phyloP scores from a whole-genome alignment of 2,888 invertebrate species.

The Microctonus hyperodae region DNA sequence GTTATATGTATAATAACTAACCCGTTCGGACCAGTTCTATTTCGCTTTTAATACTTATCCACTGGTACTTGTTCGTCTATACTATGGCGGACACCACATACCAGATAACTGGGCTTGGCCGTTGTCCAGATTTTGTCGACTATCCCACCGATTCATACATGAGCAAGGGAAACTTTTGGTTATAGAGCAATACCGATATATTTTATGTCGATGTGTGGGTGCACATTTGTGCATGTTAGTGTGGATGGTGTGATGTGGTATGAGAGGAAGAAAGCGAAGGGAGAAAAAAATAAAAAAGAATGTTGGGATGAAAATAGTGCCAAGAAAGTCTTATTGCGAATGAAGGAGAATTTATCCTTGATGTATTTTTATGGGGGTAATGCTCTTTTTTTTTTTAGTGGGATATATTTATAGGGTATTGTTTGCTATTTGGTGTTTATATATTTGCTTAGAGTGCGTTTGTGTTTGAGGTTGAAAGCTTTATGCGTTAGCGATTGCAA shows the following conservation, averaged over 20 bases:
- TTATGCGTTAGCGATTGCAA: background rate
- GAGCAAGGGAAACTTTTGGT: slow-evolving; percentile 25
- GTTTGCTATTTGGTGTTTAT: background rate
- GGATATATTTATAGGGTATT: background rate
- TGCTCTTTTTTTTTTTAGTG: background rate
- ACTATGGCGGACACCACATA: slow-evolving; percentile 20
- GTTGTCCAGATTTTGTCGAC: slow-evolving; percentile 45
- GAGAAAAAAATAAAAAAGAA: slow-evolving; percentile 16
- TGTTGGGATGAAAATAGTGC: background rate
- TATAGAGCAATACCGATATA: slow-evolving; percentile 23
- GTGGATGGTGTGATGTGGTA: background rate
- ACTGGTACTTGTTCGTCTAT: slow-evolving; percentile 31
- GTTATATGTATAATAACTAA: background rate
- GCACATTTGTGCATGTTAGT: background rate
- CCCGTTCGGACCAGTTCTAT: slow-evolving; percentile 6
- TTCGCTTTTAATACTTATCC: slow-evolving; percentile 23
- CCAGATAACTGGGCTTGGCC: slow-evolving; percentile 48
- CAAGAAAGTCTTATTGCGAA: slow-evolving; percentile 14
- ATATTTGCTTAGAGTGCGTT: background rate
- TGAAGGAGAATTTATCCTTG: slow-evolving; percentile 3
- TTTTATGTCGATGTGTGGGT: slow-evolving; percentile 24
- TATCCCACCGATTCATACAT: slow-evolving; percentile 36
- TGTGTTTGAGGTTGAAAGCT: background rate
- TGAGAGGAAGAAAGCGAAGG: background rate
- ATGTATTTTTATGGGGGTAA: background rate